Evolutionary conservation across 2,888 invertebrate species (phyloP).

Genomic region (Glyphotaelius pellucidus): DNA sequence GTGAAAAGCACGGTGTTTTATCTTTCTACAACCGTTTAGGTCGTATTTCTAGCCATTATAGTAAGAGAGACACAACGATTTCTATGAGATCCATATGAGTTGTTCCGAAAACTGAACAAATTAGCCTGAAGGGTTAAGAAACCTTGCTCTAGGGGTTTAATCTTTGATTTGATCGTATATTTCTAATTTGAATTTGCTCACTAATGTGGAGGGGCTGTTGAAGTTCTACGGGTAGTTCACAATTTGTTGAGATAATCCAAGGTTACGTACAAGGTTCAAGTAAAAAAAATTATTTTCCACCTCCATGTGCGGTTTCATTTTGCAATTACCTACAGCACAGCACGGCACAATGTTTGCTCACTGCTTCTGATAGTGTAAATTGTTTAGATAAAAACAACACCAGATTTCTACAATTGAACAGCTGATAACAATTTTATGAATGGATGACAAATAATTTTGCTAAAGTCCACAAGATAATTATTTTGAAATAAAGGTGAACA

Average conservation of each 20-base stretch:
- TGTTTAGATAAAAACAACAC: neutral
- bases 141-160: no score
- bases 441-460: neutral
- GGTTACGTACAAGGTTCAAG: neutral
- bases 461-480: neutral
- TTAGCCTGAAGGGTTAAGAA: no score
- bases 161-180: no score
- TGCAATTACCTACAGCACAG: neutral
- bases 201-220: neutral
- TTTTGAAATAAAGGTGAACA: neutral
- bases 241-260: neutral
- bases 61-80: no score
- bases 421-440: neutral
- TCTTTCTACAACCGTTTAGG: no score
- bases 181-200: no score
- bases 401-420: neutral
- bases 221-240: neutral
- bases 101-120: no score
- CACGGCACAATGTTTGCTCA: no score
- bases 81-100: no score
- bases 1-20: no score
- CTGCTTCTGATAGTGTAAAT: neutral
- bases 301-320: neutral
- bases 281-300: neutral
- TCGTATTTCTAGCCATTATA: no score